A percentile compares a stretch with the other conserved stretches of the same genome.
Evolutionary conservation across 2,888 invertebrate species (phyloP).

Genomic region (Ophonus ardosiacus): DNA sequence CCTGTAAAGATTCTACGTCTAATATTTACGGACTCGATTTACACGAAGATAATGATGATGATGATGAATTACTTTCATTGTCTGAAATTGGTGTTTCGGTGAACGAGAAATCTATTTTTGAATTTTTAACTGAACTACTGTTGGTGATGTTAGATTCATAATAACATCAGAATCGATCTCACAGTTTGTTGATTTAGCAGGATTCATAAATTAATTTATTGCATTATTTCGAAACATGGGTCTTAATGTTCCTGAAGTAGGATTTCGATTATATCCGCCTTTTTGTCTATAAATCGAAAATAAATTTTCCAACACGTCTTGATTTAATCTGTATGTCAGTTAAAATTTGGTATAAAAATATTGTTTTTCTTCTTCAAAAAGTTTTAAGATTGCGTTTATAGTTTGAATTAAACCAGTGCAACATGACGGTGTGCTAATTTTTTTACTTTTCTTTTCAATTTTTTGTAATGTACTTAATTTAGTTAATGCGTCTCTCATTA

Average conservation of each 20-base stretch:
- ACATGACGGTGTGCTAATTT: conserved; percentile 42
- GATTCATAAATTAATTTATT: conserved; percentile 61
- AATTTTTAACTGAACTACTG: too few relatives aligned
- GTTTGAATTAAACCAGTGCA: conserved; percentile 21
- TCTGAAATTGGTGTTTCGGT: too few relatives aligned
- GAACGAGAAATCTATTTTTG: too few relatives aligned
- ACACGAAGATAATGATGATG: too few relatives aligned
- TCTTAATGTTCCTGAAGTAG: conserved; percentile 64
- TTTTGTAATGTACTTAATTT: conserved; percentile 18
- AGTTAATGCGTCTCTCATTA: conserved; percentile 15
- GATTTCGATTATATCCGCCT: conserved; percentile 66
- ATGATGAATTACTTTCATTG: background rate
- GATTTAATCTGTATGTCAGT: conserved; percentile 65
- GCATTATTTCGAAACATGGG: conserved; percentile 65
- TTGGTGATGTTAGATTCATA: too few relatives aligned
- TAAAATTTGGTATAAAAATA: conserved; percentile 62
- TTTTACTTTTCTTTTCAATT: conserved; percentile 37
- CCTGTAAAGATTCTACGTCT: too few relatives aligned
- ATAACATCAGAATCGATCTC: conserved; percentile 50
- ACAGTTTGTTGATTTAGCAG: conserved; percentile 28
- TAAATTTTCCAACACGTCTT: conserved; percentile 66
- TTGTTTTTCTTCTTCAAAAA: conserved; percentile 61
- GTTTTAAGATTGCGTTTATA: conserved; percentile 4
- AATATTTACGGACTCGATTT: too few relatives aligned
- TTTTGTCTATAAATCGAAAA: conserved; percentile 65